Evolutionary conservation across 2,113 vertebrate species (phyloP).

Genomic region (Malurus melanocephalus): DNA sequence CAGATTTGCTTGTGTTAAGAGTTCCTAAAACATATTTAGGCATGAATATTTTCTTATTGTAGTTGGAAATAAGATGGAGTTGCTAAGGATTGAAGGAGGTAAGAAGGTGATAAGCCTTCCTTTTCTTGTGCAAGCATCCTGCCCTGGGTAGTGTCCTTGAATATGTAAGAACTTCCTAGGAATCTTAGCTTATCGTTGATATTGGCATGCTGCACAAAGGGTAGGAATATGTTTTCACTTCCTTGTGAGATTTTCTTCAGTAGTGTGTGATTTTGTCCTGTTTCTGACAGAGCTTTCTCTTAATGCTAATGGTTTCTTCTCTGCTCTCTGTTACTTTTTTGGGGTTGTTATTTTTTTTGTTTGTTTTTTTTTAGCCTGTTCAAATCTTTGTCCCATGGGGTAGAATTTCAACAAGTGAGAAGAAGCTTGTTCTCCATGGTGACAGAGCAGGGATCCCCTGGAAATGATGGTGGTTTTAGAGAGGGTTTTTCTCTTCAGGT

Average conservation of each 20-base stretch:
- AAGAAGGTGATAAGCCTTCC: not conserved
- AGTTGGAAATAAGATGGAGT: not conserved
- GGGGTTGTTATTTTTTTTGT: not conserved
- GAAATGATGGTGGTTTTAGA: not conserved
- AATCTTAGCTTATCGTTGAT: constrained; percentile 2
- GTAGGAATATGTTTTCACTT: not conserved
- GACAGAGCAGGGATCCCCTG: not conserved
- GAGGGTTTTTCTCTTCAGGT: not conserved
- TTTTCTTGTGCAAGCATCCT: not conserved
- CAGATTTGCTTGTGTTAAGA: not conserved
- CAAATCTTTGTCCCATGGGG: not conserved
- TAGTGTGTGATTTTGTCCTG: not conserved
- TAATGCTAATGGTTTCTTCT: not conserved
- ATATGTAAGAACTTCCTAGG: not conserved
- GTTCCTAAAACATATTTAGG: not conserved
- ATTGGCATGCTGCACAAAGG: constrained; percentile 5
- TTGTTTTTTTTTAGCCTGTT: not conserved
- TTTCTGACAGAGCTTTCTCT: not conserved
- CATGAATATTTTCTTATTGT: not conserved
- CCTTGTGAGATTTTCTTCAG: not conserved
- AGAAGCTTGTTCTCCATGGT: not conserved
- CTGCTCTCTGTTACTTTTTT: not conserved
- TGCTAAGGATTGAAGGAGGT: not conserved
- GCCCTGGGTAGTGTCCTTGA: not conserved
- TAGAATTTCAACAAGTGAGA: not conserved